Percentiles rank a stretch among this genome's conserved stretches.
Evolutionary conservation across 2,888 invertebrate species (phyloP).

Genomic region (Cephus sareptanus): DNA sequence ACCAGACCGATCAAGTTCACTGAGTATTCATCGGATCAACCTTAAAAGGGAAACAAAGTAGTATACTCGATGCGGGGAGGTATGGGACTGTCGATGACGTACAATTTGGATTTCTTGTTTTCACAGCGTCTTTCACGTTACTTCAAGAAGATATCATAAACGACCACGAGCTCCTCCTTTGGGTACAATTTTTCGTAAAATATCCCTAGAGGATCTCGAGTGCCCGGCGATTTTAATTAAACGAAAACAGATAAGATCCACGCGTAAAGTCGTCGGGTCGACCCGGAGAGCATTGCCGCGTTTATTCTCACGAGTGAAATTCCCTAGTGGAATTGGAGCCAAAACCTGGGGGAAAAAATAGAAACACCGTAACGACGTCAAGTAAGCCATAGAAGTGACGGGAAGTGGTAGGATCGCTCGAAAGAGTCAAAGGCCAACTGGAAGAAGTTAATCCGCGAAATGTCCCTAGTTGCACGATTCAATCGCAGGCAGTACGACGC

Average conservation of each 20-base stretch:
- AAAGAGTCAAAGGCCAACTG: not conserved
- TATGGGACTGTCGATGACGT: not conserved
- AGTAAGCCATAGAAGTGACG: not conserved
- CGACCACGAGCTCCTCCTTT: not conserved
- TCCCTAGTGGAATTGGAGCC: not conserved
- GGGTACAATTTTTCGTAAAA: not conserved
- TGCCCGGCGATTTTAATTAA: not conserved
- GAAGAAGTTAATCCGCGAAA: not conserved
- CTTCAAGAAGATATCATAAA: too few relatives aligned
- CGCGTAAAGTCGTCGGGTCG: not conserved
- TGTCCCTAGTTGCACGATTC: not conserved
- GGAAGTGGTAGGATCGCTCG: not conserved
- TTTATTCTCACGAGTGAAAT: not conserved
- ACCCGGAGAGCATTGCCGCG: too few relatives aligned
- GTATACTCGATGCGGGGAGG: not conserved
- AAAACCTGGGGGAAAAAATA: too few relatives aligned
- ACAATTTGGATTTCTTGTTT: not conserved
- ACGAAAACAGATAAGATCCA: not conserved
- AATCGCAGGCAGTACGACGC: not conserved
- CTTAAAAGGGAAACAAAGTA: not conserved
- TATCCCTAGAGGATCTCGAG: not conserved
- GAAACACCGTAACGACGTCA: not conserved
- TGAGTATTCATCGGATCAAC: not conserved
- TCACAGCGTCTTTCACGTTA: too few relatives aligned
- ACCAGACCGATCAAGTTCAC: not conserved